phyloP scores from a whole-genome alignment of 2,888 invertebrate genomes.

The Artemia sp. region DNA sequence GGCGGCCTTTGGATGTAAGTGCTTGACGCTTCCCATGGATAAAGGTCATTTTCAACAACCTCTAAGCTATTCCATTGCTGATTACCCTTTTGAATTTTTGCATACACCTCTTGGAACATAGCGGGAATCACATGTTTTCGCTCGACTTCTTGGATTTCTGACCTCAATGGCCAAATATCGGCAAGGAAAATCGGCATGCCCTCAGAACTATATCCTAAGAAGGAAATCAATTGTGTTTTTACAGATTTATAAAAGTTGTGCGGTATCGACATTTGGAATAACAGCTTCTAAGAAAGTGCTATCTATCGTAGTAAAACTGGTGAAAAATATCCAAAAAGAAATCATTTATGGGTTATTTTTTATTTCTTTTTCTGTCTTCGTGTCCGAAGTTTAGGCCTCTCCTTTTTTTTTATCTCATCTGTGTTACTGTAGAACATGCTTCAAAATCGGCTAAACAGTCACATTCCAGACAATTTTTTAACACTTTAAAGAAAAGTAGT shows the following conservation, averaged over 20 bases:
- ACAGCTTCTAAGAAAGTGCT: too few species aligned
- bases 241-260: background rate
- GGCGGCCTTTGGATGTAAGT: conserved; percentile 94
- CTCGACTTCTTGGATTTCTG: conserved; percentile 77
- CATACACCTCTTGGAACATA: conserved; percentile 88
- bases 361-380: too few species aligned
- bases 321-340: too few species aligned
- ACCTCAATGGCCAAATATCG: conserved; percentile 87
- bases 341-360: too few species aligned
- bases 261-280: background rate
- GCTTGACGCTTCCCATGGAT: conserved; percentile 74
- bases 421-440: too few species aligned
- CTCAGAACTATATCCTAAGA: conserved; percentile 43
- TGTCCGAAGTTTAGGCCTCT: too few species aligned
- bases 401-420: too few species aligned
- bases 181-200: conserved; percentile 62
- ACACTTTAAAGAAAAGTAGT: too few species aligned
- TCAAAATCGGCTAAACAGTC: too few species aligned
- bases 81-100: conserved; percentile 65
- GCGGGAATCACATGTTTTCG: conserved; percentile 75
- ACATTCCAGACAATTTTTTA: too few species aligned
- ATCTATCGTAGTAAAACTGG: too few species aligned
- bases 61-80: conserved; percentile 62
- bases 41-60: conserved; percentile 62
- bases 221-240: background rate